Conservation (phyloP, 2,113 vertebrate species). For the Meles meles region DNA sequence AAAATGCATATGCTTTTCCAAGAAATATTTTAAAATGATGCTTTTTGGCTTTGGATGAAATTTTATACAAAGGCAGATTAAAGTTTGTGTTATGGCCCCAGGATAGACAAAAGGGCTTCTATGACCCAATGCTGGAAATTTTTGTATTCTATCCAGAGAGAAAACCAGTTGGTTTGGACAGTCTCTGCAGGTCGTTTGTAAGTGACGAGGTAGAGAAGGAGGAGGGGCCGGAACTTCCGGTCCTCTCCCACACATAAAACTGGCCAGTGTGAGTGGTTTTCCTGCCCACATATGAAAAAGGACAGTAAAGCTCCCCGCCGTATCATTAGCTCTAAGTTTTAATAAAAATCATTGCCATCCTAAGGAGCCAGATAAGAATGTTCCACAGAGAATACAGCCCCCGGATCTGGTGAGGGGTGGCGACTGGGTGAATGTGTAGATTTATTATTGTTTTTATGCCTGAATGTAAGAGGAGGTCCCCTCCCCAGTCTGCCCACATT, state of each 20-base stretch:
- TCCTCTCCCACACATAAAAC: background rate
- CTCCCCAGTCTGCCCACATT: background rate
- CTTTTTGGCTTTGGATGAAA: background rate
- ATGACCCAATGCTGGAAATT: background rate
- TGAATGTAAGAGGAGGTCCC: background rate
- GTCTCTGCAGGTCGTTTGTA: background rate
- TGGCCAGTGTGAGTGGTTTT: background rate
- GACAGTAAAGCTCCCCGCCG: background rate
- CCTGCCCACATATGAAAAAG: background rate
- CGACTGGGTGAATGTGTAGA: background rate
- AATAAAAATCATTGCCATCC: background rate
- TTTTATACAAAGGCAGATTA: background rate
- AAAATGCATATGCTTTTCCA: background rate
- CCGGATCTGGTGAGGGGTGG: background rate
- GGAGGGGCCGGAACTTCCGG: background rate
- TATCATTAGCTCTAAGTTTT: background rate
- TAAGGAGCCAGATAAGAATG: background rate
- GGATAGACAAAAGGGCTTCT: background rate
- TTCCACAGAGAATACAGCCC: background rate
- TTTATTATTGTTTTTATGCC: background rate
- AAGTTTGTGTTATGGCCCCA: background rate
- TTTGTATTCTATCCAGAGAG: background rate
- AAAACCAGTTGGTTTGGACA: background rate
- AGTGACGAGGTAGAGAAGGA: background rate
- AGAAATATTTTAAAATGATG: background rate